These are phyloP conservation scores for Eulemur rufifrons DNA, from an alignment of 2,113 vertebrate species.

Conservation along the genomic window DNA sequence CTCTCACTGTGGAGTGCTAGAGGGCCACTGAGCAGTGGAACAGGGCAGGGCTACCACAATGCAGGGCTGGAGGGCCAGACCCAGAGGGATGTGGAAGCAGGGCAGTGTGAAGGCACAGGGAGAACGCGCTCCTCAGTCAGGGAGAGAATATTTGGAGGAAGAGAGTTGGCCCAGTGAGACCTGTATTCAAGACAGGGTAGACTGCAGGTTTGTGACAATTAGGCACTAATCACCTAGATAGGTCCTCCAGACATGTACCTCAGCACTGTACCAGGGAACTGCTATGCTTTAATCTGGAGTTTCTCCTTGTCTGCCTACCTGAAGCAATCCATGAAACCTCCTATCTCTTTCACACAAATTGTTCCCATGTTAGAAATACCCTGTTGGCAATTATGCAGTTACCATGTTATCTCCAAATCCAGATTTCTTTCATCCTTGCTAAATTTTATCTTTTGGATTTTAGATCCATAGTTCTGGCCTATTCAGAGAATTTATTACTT, in stretches of 20 bases:
- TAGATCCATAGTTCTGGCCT: neutral
- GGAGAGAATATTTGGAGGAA: neutral
- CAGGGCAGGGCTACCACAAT: neutral
- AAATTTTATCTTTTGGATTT: conserved; percentile 8
- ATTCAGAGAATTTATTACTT: neutral
- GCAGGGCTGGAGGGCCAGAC: neutral
- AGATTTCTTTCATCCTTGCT: conserved; percentile 25
- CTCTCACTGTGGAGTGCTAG: neutral
- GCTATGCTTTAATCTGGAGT: neutral
- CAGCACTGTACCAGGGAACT: neutral
- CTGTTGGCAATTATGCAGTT: neutral
- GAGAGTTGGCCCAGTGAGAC: neutral
- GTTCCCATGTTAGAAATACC: neutral
- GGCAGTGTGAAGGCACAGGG: neutral
- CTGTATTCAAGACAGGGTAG: neutral
- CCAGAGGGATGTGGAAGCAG: neutral
- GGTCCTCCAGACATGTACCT: neutral
- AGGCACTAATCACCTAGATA: neutral
- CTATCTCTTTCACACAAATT: neutral
- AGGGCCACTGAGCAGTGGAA: neutral
- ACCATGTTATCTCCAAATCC: neutral
- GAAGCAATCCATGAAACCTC: neutral
- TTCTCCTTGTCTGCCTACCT: neutral
- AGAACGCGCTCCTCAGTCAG: neutral
- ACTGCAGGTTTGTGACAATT: neutral